phyloP scores from a whole-genome alignment of 2,888 invertebrate genomes.

The Lasioglossum lativentre region DNA sequence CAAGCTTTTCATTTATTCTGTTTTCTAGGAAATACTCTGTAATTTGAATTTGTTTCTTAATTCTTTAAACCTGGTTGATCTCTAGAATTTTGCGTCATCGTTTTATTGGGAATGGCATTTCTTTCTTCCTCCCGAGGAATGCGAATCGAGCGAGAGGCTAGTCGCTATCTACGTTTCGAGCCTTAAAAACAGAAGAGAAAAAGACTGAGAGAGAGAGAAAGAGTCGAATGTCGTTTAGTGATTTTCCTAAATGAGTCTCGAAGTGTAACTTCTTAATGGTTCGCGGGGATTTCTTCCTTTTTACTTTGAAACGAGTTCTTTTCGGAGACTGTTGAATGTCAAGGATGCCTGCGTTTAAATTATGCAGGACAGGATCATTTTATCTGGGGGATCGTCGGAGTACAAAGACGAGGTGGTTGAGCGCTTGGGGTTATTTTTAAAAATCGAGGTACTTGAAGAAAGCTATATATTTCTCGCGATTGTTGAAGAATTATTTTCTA shows the following conservation, averaged over 20 bases:
- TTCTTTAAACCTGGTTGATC: background rate
- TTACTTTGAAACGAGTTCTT: conserved; percentile 14
- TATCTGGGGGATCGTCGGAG: background rate
- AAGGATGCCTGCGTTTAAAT: conserved; percentile 21
- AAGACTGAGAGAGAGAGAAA: background rate
- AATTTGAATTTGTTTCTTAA: background rate
- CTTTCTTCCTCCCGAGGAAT: background rate
- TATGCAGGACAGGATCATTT: conserved; percentile 11
- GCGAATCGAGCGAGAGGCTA: background rate
- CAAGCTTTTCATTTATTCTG: background rate
- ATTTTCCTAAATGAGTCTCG: background rate
- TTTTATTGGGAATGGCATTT: background rate
- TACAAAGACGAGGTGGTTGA: background rate
- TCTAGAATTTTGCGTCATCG: background rate
- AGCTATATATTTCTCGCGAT: background rate
- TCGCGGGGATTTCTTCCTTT: background rate
- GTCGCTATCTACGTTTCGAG: background rate
- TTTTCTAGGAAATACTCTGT: no score
- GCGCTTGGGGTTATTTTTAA: background rate
- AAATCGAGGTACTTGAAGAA: background rate
- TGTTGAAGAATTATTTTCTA: background rate
- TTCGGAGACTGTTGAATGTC: conserved; percentile 32
- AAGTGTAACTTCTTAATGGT: background rate
- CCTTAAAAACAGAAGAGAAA: background rate
- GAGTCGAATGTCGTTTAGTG: background rate